Conservation (phyloP, 2,888 invertebrate genomes). For the Andrena dorsata region DNA sequence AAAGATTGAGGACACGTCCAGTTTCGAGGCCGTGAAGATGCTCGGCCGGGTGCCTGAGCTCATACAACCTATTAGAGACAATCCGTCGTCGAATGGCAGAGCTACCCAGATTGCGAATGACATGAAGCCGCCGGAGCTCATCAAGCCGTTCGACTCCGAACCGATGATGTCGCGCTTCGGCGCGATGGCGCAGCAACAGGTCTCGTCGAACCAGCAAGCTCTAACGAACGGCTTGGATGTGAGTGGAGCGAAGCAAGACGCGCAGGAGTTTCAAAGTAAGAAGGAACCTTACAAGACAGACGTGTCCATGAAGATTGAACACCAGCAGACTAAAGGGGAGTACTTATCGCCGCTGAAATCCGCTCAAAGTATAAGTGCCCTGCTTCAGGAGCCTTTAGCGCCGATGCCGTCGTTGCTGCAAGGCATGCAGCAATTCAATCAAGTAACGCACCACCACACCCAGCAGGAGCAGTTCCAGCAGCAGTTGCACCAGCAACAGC, state of each 20-base stretch:
- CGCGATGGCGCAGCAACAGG: slow-evolving; percentile 66
- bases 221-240: slow-evolving; percentile 72
- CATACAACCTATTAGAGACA: slow-evolving; percentile 78
- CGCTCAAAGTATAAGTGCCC: slow-evolving; percentile 81
- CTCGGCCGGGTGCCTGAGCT: slow-evolving; percentile 79
- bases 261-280: slow-evolving; percentile 59
- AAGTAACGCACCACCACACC: slow-evolving; percentile 78
- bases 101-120: slow-evolving; percentile 71
- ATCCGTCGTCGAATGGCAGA: slow-evolving; percentile 70
- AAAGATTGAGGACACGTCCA: slow-evolving; percentile 68
- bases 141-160: slow-evolving; percentile 81
- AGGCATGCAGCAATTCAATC: slow-evolving; percentile 77
- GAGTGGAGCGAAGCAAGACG: slow-evolving; percentile 56
- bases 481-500: slow-evolving; percentile 54
- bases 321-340: slow-evolving; percentile 65
- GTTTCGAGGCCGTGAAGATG: slow-evolving; percentile 76
- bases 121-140: slow-evolving; percentile 74
- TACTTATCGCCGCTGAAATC: slow-evolving; percentile 80
- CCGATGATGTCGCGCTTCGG: slow-evolving; percentile 74
- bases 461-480: slow-evolving; percentile 67
- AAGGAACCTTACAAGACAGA: slow-evolving; percentile 60
- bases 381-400: slow-evolving; percentile 80
- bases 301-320: slow-evolving; percentile 39
- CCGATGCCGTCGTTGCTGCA: slow-evolving; percentile 81
- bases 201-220: slow-evolving; percentile 62